phyloP scores from a whole-genome alignment of 30 jellyfish, hydroid and myxozoan species.

The Aurelia sp. region DNA sequence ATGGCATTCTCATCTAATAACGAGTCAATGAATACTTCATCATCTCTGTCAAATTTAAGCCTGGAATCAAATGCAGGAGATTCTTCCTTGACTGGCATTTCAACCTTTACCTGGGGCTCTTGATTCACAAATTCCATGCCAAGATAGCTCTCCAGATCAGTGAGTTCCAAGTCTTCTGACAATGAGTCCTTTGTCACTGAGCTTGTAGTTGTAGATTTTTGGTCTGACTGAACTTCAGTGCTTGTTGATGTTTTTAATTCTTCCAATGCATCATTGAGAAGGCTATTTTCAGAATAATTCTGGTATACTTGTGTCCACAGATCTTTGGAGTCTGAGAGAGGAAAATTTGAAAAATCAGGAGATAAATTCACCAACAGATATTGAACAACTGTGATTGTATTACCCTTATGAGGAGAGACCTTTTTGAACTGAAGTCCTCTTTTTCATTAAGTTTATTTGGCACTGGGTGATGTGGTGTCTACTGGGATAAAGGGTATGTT shows the following conservation, averaged over 20 bases:
- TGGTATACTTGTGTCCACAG: slow-evolving; percentile 5
- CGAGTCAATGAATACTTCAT: neutral
- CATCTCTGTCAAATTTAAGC: neutral
- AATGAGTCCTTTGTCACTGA: neutral
- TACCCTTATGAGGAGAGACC: no score
- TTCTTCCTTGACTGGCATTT: neutral
- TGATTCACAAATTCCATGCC: neutral
- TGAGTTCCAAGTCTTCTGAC: neutral
- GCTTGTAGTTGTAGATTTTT: slow-evolving; percentile 1
- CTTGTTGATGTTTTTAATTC: slow-evolving; percentile 29
- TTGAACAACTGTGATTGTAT: no score
- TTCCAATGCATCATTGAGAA: slow-evolving; percentile 31
- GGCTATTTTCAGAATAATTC: slow-evolving; percentile 41
- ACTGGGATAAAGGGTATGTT: no score
- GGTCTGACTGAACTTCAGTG: slow-evolving; percentile 6
- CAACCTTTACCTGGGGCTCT: neutral
- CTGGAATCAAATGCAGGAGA: no score
- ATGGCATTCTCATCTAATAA: neutral
- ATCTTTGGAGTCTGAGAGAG: neutral
- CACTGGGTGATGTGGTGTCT: neutral
- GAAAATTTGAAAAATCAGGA: no score
- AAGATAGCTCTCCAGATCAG: neutral
- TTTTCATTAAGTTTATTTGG: neutral
- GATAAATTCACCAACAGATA: no score
- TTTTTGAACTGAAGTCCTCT: neutral